These are phyloP conservation scores for Phrixothrix hirtus DNA, from an alignment of 2,888 invertebrate genomes.

Conservation along the genomic window DNA sequence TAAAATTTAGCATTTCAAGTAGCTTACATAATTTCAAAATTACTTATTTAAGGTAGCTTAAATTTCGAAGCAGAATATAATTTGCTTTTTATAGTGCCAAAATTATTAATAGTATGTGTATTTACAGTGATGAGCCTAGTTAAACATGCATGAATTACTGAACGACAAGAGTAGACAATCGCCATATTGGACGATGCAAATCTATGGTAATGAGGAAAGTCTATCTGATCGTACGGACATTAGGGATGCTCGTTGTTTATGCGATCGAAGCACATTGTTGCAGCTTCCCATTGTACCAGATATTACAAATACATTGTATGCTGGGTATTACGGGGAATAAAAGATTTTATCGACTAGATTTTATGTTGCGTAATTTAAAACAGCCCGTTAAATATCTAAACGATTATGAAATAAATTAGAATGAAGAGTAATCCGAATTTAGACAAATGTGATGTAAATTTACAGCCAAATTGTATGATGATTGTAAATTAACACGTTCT, in stretches of 20 bases:
- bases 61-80: no score
- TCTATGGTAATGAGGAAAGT: slow-evolving; percentile 49
- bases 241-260: slow-evolving; percentile 31
- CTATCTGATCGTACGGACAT: slow-evolving; percentile 42
- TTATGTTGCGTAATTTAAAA: slow-evolving; percentile 18
- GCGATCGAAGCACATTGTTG: slow-evolving; percentile 28
- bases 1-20: not conserved
- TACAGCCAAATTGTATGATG: no score
- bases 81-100: not conserved
- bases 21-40: no score
- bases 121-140: slow-evolving; percentile 25
- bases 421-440: no score
- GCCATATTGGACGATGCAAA: slow-evolving; percentile 52
- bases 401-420: no score
- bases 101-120: not conserved
- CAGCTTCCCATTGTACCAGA: slow-evolving; percentile 21
- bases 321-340: slow-evolving; percentile 14
- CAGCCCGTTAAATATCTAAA: slow-evolving; percentile 9
- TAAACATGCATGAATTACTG: slow-evolving; percentile 46
- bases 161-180: slow-evolving; percentile 44
- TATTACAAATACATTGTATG: slow-evolving; percentile 18
- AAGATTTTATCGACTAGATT: slow-evolving; percentile 20
- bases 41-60: no score
- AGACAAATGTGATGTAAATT: no score
- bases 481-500: no score